phyloP scores from a whole-genome alignment of 2,113 vertebrate species.

The Ctenodactylus gundi region DNA sequence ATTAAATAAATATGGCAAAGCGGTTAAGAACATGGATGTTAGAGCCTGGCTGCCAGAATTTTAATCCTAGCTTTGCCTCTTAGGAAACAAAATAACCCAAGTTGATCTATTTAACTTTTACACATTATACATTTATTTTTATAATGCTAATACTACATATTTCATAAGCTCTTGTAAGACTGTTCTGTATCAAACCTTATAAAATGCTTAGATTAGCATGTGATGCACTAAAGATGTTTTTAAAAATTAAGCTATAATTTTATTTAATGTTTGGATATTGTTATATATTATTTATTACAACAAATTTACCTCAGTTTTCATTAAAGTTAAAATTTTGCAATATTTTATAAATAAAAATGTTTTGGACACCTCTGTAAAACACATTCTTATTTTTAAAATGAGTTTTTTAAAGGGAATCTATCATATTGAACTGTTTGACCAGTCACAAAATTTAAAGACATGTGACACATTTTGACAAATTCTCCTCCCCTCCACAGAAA shows the following conservation, averaged over 20 bases:
- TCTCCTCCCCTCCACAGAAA: background rate
- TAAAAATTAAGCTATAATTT: background rate
- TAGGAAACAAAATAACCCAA: background rate
- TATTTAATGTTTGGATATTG: background rate
- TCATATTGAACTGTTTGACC: background rate
- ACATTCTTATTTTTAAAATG: background rate
- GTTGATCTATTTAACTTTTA: background rate
- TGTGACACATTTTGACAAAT: background rate
- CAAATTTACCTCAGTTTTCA: background rate
- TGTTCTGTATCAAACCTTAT: too few species aligned
- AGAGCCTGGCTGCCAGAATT: background rate
- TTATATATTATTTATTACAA: background rate
- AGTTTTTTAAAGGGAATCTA: too few species aligned
- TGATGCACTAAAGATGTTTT: background rate
- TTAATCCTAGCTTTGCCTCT: background rate
- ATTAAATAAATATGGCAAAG: background rate
- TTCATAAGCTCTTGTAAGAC: background rate
- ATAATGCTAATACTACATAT: too few species aligned
- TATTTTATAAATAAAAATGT: conserved; percentile 5
- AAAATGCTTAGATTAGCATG: background rate
- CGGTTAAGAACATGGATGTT: background rate
- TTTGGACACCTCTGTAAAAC: background rate
- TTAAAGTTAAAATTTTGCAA: background rate
- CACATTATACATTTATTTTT: background rate
- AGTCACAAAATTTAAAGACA: background rate